A percentile compares a stretch with the other conserved stretches of the same genome.
Evolutionary conservation across 2,888 invertebrate genomes (phyloP).

Genomic region (Lottia scabra): DNA sequence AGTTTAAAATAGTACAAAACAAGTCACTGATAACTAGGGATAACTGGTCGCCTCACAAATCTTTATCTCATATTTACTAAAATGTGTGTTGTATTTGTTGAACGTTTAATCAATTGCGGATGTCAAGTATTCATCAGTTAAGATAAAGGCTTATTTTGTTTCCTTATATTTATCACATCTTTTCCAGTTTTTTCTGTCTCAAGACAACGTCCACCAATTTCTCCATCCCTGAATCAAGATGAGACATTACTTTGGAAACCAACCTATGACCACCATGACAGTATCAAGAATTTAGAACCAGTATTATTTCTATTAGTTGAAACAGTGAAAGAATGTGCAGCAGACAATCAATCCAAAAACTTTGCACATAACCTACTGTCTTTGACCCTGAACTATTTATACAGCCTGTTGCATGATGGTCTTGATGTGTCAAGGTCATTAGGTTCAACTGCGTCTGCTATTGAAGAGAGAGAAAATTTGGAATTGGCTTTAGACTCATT

Average conservation of each 20-base stretch:
- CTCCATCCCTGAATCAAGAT: slow-evolving; percentile 24
- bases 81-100: too few relatives aligned
- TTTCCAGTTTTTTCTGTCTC: slow-evolving; percentile 39
- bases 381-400: slow-evolving; percentile 52
- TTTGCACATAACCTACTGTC: slow-evolving; percentile 57
- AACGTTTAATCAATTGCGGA: too few relatives aligned
- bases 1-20: too few relatives aligned
- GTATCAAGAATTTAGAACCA: slow-evolving; percentile 48
- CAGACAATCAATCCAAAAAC: slow-evolving; percentile 45
- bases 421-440: slow-evolving; percentile 32
- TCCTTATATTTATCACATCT: not conserved
- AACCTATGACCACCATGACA: slow-evolving; percentile 34
- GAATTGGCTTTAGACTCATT: slow-evolving; percentile 38
- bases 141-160: too few relatives aligned
- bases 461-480: slow-evolving; percentile 34
- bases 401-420: slow-evolving; percentile 49
- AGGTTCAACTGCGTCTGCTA: slow-evolving; percentile 19
- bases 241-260: slow-evolving; percentile 23
- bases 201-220: slow-evolving; percentile 16
- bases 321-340: slow-evolving; percentile 42
- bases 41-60: too few relatives aligned
- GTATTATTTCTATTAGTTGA: slow-evolving; percentile 49
- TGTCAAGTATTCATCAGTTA: too few relatives aligned
- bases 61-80: too few relatives aligned
- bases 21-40: too few relatives aligned